These are phyloP conservation scores for Chironomus tepperi DNA, from an alignment of 1,140 invertebrate species.

Conservation along the genomic window DNA sequence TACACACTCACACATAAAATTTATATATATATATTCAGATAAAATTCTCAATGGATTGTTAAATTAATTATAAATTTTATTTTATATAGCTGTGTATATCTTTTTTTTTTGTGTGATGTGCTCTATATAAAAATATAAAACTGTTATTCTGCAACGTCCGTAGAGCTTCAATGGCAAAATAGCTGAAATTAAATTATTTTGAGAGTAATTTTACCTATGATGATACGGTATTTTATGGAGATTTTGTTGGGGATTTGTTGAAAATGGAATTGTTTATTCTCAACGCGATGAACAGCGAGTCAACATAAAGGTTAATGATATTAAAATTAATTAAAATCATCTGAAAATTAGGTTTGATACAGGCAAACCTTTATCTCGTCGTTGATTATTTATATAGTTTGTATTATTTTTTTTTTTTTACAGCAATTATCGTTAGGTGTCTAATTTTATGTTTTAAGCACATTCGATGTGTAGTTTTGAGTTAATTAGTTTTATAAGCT, in stretches of 20 bases:
- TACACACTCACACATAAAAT: not conserved
- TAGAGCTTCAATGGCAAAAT: constrained; percentile 4
- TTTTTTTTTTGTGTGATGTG: not conserved
- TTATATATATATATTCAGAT: constrained; percentile 17
- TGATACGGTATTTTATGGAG: constrained; percentile 10
- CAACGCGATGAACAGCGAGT: not conserved
- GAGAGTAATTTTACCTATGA: not conserved
- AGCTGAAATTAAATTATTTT: constrained; percentile 19
- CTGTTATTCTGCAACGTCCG: not conserved
- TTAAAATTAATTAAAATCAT: constrained; percentile 18
- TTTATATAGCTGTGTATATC: not conserved
- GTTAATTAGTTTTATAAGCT: too few species aligned
- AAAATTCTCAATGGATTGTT: constrained; percentile 22
- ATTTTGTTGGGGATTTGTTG: constrained; percentile 16
- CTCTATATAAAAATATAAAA: not conserved
- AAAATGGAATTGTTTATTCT: constrained; percentile 16
- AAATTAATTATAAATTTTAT: constrained; percentile 17
- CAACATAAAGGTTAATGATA: constrained; percentile 9
- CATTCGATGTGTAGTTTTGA: too few species aligned
- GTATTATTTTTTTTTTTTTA: too few species aligned
- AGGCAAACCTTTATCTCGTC: not conserved
- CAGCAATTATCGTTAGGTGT: too few species aligned
- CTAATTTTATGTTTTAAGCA: too few species aligned
- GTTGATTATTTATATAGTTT: too few species aligned
- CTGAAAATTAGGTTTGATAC: constrained; percentile 20